phyloP scores from a whole-genome alignment of 2,113 vertebrate genomes.

The Toxostoma redivivum region DNA sequence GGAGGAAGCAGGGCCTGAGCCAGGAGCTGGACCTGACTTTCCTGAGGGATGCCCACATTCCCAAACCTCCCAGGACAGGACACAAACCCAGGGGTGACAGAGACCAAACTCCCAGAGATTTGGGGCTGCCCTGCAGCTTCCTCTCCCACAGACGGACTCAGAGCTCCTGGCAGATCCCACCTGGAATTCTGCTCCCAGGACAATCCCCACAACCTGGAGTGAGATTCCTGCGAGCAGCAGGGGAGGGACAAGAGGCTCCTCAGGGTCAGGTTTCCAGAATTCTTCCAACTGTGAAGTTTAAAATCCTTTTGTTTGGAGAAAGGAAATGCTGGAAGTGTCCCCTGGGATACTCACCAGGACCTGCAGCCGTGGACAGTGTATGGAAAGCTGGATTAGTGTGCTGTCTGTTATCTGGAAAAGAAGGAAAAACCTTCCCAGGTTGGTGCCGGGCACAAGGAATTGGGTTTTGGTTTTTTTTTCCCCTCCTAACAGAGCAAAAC shows the following conservation, averaged over 20 bases:
- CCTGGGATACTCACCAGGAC: constrained; percentile 85
- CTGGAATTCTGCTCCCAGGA: neutral
- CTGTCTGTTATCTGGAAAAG: constrained; percentile 90
- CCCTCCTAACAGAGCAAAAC: too few relatives aligned
- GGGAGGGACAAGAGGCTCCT: neutral
- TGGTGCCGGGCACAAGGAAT: neutral
- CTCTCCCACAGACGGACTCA: accelerated
- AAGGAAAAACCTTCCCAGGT: accelerated
- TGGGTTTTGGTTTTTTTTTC: too few relatives aligned
- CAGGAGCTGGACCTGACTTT: neutral
- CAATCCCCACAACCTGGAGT: neutral
- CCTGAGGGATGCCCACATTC: neutral
- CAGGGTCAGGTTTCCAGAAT: neutral
- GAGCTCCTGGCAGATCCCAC: neutral
- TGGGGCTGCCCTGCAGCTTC: neutral
- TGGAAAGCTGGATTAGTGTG: constrained; percentile 94
- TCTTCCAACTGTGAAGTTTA: neutral
- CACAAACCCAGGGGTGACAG: accelerated
- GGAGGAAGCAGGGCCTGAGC: neutral
- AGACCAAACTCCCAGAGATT: neutral
- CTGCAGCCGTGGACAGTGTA: constrained; percentile 96
- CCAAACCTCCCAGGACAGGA: neutral
- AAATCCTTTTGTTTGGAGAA: neutral
- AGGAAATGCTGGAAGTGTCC: neutral
- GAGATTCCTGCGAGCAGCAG: neutral